Evolutionary conservation across 1,140 invertebrate genomes (phyloP), one percentile per base, ranked within the genome.

Genomic region (Aphis gossypii): DNA sequence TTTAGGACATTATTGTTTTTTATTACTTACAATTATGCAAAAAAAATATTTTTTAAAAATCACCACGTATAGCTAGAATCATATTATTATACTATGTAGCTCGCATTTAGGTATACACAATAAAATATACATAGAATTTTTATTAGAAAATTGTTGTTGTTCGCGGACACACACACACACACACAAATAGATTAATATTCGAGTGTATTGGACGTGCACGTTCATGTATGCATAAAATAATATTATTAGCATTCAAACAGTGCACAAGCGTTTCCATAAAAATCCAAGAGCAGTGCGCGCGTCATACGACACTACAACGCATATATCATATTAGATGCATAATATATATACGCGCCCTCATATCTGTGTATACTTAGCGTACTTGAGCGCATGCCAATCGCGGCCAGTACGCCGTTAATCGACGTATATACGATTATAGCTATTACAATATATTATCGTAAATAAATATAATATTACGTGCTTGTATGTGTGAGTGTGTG

Each of bases 181-280:
- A n/a, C 60, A 76, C 30, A 68, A 14, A 76, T 76, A 7, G 60
- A n/a, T 76, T n/a, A 76, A 14, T 76, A 76, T 76, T n/a, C 60
- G 30, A 76, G 60, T 76, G 60, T 76, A 14, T 76, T 4, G 1
- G n/a, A 76, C n/a, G n/a, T 30, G 60, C 9, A 14, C 30, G 56
- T 30, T 18, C 14, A 21, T 18, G 14, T 76, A 4, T n/a, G 11
- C 30, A n/a, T 68, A n/a, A 30, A 76, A 68, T n/a, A 76, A n/a
- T n/a, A 76, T 35, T 76, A 76, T 76, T 76, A n/a, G n/a, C n/a
- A 76, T 76, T 76, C 60, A 76, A 76, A 76, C 60, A n/a, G 60
- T 76, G 60, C 60, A 76, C 60, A 76, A 76, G 60, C 9, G n/a
- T 76, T 76, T 76, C n/a, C 60, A n/a, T n/a, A n/a, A 76, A 76